Evolutionary conservation across 1,140 invertebrate species (phyloP).

Genomic region (Lepidurus apus): DNA sequence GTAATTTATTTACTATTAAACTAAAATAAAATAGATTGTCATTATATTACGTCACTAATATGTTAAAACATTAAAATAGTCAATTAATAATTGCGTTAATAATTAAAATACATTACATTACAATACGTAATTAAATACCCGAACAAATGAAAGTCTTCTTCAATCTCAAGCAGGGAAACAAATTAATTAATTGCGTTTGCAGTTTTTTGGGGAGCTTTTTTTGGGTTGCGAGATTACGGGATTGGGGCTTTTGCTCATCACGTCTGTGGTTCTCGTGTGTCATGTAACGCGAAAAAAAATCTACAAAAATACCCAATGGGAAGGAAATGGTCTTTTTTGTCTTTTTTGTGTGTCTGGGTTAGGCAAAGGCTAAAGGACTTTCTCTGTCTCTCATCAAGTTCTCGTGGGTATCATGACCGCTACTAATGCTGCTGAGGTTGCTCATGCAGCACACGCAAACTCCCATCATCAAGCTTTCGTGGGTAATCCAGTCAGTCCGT

Average conservation of each 20-base stretch:
- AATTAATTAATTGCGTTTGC: too few relatives aligned
- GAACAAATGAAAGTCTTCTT: too few relatives aligned
- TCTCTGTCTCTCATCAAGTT: not conserved
- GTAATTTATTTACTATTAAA: too few relatives aligned
- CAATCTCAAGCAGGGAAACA: too few relatives aligned
- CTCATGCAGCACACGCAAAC: conserved; percentile 14
- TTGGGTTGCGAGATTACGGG: not conserved
- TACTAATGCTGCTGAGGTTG: not conserved
- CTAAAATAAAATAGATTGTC: too few relatives aligned
- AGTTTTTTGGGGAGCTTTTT: too few relatives aligned
- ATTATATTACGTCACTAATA: too few relatives aligned
- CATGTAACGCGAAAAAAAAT: not conserved
- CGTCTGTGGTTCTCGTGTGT: not conserved
- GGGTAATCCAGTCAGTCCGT: not conserved
- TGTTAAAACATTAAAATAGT: too few relatives aligned
- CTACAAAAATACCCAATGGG: not conserved
- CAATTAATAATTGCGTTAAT: too few relatives aligned
- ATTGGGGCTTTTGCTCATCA: not conserved
- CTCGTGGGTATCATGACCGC: conserved; percentile 2
- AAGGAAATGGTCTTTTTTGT: not conserved
- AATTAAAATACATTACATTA: too few relatives aligned
- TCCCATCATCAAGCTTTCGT: not conserved
- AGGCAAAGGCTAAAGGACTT: not conserved
- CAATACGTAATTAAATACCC: too few relatives aligned
- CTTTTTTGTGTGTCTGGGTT: not conserved